Evolutionary conservation across 92 coral and sea anemone genomes (phyloP).

Genomic region (Nematostella vectensis): DNA sequence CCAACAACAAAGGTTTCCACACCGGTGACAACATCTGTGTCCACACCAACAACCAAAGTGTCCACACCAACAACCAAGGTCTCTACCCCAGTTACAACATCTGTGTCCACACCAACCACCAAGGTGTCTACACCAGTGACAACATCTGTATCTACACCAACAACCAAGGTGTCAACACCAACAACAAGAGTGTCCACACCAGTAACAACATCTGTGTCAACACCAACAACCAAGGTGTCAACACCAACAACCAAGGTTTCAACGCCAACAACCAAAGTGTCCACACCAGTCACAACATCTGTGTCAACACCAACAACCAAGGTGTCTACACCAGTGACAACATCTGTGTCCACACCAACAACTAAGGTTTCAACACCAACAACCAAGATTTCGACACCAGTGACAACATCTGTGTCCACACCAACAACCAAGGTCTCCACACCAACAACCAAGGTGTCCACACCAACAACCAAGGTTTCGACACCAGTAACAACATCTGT

Average conservation of each 20-base stretch:
- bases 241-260: conserved; percentile 2
- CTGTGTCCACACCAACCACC: background rate
- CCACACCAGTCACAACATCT: conserved; percentile 3
- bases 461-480: background rate
- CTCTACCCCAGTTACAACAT: conserved; percentile 10
- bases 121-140: conserved; percentile 7
- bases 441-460: background rate
- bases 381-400: conserved; percentile 2
- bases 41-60: conserved; percentile 4
- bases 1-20: conserved; percentile 3
- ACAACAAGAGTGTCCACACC: conserved; percentile 3
- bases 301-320: conserved; percentile 6
- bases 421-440: background rate
- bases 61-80: conserved; percentile 5
- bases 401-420: background rate
- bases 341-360: conserved; percentile 6
- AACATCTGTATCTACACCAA: conserved; percentile 7
- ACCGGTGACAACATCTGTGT: background rate
- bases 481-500: conserved; percentile 1
- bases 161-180: conserved; percentile 16
- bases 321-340: conserved; percentile 4
- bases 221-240: background rate
- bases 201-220: background rate
- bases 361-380: background rate
- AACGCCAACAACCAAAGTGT: background rate